Evolutionary conservation across 2,797 vertebrate species (phyloP), one percentile per base, ranked within the genome.

Genomic region (Acanthurus tractus): DNA sequence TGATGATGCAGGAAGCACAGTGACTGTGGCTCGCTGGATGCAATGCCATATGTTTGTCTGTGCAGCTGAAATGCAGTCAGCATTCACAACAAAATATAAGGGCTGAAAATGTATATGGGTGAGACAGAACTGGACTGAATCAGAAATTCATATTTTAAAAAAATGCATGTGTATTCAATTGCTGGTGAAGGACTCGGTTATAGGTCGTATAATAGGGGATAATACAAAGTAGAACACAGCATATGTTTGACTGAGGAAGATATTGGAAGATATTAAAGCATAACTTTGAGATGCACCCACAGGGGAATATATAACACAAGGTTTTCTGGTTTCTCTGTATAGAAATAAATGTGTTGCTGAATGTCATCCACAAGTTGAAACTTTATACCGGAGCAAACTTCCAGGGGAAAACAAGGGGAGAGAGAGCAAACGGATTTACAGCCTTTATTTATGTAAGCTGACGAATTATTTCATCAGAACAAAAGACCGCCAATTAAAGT

Each of bases 1-100:
- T 66, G 64, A 69, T 62, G 74, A 81, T 50, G 46, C 25, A 79
- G 68, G 57, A 45, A 63, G 61, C 63, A 40, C 36, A 42, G 45
- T 59, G 38, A 50, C n/a, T 57, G 46, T 70, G 23, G 34, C 50
- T 72, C 20, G 25, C 42, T 64, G 45, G 38, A 67, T 67, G 23
- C 22, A 50, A 29, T 61, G 53, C 34, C 20, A 14, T 25, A n/a
- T 58, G 29, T 56, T n/a, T 72, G 9, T 36, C 18, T 50, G 40
- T 74, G 72, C 40, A 12, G 44, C 34, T 56, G 46, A 68, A 29
- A 44, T 46, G 36, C 52, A 54, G 52, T 22, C 23, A 15, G 46
- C 40, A 18, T 62, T 73, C 6, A 42, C 57, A 78, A 63, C 46
- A 40, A 61, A 22, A 72, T 63, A 64, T 34, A 34, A 64, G 54